phyloP scores from a whole-genome alignment of 2,113 vertebrate species.

The Galeopterus variegatus region DNA sequence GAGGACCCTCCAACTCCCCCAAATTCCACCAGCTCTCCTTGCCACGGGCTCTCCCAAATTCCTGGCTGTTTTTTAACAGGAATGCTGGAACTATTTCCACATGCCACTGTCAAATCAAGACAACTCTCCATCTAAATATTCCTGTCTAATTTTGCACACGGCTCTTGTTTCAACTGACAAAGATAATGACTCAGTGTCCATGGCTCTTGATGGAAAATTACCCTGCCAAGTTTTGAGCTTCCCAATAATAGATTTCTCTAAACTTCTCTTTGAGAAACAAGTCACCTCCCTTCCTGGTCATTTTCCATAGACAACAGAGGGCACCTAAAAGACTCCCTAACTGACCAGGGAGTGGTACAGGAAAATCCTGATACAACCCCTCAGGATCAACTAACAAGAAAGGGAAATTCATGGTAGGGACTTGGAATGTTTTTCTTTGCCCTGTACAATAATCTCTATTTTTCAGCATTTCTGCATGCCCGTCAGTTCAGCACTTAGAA shows the following conservation, averaged over 20 bases:
- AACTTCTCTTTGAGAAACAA: slow-evolving; percentile 56
- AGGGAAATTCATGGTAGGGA: background rate
- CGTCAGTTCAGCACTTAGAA: background rate
- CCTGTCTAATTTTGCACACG: slow-evolving; percentile 80
- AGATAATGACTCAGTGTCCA: slow-evolving; percentile 77
- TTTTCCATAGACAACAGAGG: background rate
- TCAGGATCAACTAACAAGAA: background rate
- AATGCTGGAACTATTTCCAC: slow-evolving; percentile 75
- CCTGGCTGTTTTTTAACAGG: slow-evolving; percentile 5
- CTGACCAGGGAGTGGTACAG: background rate
- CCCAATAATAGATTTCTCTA: slow-evolving; percentile 64
- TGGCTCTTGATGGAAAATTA: slow-evolving; percentile 63
- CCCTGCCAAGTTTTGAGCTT: slow-evolving; percentile 67
- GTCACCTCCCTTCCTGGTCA: background rate
- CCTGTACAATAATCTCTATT: background rate
- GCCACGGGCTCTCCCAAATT: background rate
- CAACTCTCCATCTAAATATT: slow-evolving; percentile 67
- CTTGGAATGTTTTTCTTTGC: background rate
- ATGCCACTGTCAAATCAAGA: slow-evolving; percentile 70
- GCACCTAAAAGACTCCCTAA: background rate
- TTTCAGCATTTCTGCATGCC: background rate
- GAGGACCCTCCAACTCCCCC: background rate
- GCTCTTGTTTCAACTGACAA: slow-evolving; percentile 81
- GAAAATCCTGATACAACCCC: background rate
- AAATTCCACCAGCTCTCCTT: background rate